Conservation (phyloP, 2,113 vertebrate species). For the Aspidoscelis tigris region DNA sequence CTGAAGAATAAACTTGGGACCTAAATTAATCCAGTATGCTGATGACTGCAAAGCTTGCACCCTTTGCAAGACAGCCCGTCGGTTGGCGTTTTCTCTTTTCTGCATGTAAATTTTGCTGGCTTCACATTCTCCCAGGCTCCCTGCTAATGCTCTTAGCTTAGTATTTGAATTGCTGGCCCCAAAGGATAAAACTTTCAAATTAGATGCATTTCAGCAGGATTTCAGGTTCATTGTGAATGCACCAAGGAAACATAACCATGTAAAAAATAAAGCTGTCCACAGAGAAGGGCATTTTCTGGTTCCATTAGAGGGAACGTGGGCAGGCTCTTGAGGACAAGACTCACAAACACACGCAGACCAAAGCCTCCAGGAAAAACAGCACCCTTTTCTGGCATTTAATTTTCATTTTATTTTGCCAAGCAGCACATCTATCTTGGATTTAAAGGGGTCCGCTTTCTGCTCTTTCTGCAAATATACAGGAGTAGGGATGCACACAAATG, state of each 20-base stretch:
- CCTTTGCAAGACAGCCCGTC: conserved; percentile 9
- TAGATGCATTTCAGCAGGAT: conserved; percentile 96
- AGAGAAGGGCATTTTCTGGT: conserved; percentile 90
- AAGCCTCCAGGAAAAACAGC: conserved; percentile 91
- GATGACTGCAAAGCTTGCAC: neutral
- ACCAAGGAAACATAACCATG: conserved; percentile 95
- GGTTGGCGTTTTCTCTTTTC: conserved; percentile 42
- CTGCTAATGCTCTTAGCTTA: conserved; percentile 76
- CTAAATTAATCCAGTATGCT: neutral
- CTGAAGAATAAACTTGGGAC: neutral
- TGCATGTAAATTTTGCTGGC: conserved; percentile 32
- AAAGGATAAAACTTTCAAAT: conserved; percentile 98
- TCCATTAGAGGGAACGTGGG: conserved; percentile 90
- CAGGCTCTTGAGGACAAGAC: conserved; percentile 89
- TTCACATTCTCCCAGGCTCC: conserved; percentile 54
- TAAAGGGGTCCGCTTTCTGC: conserved; percentile 62
- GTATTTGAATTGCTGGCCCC: conserved; percentile 96
- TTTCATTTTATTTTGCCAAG: conserved; percentile 72
- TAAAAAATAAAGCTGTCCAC: conserved; percentile 97
- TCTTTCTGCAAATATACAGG: conserved; percentile 39
- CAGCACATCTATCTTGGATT: conserved; percentile 61
- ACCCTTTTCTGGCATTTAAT: conserved; percentile 80
- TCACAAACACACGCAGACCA: conserved; percentile 90
- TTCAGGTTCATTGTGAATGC: conserved; percentile 95
- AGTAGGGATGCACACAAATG: conserved; percentile 14